Base-by-base conservation (phyloP, 2,888 invertebrate species). In the Melolontha melolontha region DNA sequence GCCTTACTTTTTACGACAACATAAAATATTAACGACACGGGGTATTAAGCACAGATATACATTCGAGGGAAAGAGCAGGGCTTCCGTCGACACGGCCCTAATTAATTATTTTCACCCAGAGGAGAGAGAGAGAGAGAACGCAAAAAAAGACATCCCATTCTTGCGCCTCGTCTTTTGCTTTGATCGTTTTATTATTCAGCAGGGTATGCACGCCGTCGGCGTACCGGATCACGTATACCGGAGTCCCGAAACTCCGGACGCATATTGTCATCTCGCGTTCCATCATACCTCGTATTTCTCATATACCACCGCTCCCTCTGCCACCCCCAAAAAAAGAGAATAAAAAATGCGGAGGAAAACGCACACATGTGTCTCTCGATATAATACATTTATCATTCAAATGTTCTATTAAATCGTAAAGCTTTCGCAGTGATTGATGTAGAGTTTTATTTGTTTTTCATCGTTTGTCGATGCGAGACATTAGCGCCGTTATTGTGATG, bases 361-460 rank as follows among this genome's bases (percentile, higher is more conserved):
- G 49, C 34, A 57, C 59, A 59, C 68, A 64, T 63, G 64, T 65
- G 65, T 65, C 62, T 39, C 63, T 52, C 59, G 67, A 59, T 64
- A 62, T 57, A 66, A 57, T 51, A 49, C 69, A 66, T 69, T 69
- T 66, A 63, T 69, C 69, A 69, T 69, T 66, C 66, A 62, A 69
- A 57, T 42, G 69, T 69, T 66, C 59, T 69, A 69, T 69, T 69
- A 69, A 69, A 69, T 66, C 63, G 66, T 49, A 49, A 52, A 51
- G 62, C 66, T 66, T 64, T 54, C 66, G 47, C 40, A 22, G 63
- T 69, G 69, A 69, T 66, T 69, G 69, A 69, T 69, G 69, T 63
- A 63, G 41, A 10, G 52, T 65, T 69, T 69, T 69, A 69, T 69
- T 69, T 66, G 66, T 69, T 69, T 69, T 69, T 69, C 65, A 69